Percentiles rank a stretch among this genome's conserved stretches.
Evolutionary conservation across 23 tunicate genomes (phyloP).

Genomic region (Clavelina lepadiformis): DNA sequence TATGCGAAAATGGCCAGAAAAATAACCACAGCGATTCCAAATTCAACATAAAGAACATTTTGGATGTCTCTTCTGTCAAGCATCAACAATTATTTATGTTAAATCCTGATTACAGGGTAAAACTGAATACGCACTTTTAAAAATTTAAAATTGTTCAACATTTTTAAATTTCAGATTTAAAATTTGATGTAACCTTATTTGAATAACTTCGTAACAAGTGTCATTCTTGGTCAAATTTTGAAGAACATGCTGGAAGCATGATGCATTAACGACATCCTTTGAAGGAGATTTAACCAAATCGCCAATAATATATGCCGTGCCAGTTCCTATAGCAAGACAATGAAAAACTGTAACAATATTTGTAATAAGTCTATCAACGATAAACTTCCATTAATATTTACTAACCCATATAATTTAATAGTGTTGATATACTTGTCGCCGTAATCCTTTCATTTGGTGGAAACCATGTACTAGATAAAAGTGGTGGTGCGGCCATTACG

Average conservation of each 20-base stretch:
- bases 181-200: too few species aligned
- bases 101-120: too few species aligned
- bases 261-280: background rate
- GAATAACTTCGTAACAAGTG: too few species aligned
- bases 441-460: constrained; percentile 85
- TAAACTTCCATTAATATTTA: too few species aligned
- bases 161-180: constrained; percentile 2
- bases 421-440: constrained; percentile 80
- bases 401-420: constrained; percentile 79
- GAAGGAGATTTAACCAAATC: constrained; percentile 50
- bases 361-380: too few species aligned
- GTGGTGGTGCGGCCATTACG: constrained; percentile 85
- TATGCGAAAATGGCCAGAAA: constrained; percentile 34
- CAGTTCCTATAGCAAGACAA: too few species aligned
- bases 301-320: constrained; percentile 69
- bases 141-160: too few species aligned
- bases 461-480: constrained; percentile 83
- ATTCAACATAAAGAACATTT: constrained; percentile 65
- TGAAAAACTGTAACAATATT: too few species aligned
- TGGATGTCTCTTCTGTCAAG: constrained; percentile 20
- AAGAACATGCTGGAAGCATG: constrained; percentile 1
- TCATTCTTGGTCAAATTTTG: background rate
- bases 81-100: background rate
- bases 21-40: constrained; percentile 26
- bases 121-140: too few species aligned